Percentiles rank a stretch among this genome's conserved stretches.
phyloP scores from a whole-genome alignment of 2,797 vertebrate species.

The Holocentrus rufus region DNA sequence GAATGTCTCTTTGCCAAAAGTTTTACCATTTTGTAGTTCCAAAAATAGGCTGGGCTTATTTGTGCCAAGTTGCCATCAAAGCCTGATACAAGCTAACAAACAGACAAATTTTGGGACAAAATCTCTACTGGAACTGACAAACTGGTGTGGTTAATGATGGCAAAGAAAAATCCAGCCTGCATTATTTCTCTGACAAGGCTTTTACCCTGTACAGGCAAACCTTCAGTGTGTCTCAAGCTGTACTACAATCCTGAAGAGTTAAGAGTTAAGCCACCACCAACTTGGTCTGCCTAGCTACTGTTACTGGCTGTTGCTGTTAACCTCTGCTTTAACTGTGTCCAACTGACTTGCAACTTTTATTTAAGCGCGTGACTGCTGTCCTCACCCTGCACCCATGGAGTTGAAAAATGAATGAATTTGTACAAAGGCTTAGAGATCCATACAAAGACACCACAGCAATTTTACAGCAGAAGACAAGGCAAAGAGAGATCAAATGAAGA shows the following conservation, averaged over 20 bases:
- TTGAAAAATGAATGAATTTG: constrained; percentile 4
- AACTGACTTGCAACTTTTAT: not conserved
- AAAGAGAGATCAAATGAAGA: constrained; percentile 3
- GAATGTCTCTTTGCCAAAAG: not conserved
- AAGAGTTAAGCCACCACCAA: not conserved
- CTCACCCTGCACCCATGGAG: not conserved
- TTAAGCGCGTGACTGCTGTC: not conserved
- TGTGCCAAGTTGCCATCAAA: not conserved
- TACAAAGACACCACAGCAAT: not conserved
- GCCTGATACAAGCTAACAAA: not conserved
- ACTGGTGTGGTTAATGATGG: not conserved
- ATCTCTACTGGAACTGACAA: not conserved
- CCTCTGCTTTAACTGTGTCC: constrained; percentile 1
- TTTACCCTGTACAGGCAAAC: too few species aligned
- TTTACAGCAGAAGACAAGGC: not conserved
- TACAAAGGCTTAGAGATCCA: not conserved
- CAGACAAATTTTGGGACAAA: not conserved
- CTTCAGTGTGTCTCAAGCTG: not conserved
- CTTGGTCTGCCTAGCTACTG: not conserved
- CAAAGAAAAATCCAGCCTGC: too few species aligned
- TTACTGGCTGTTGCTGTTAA: not conserved
- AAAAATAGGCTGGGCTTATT: constrained; percentile 4
- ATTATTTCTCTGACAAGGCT: too few species aligned
- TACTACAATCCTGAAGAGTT: not conserved
- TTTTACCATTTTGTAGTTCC: not conserved